phyloP scores from a whole-genome alignment of 2,113 vertebrate genomes.

The Procavia capensis region DNA sequence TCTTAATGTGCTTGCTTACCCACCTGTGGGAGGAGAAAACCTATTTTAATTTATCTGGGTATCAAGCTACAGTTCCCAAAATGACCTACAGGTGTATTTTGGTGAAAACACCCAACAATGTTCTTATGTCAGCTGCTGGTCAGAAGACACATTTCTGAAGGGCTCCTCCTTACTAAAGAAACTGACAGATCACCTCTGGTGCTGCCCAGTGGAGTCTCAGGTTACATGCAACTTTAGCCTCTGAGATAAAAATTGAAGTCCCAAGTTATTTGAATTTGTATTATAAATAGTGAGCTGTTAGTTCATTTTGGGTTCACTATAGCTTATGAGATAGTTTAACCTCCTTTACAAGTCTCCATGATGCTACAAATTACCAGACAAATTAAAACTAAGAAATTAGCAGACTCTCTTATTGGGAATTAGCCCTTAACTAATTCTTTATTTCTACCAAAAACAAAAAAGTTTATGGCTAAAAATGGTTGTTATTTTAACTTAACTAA shows the following conservation, averaged over 20 bases:
- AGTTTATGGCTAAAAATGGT: conserved; percentile 13
- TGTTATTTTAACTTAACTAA: conserved; percentile 34
- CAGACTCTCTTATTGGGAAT: background rate
- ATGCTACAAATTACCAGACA: conserved; percentile 5
- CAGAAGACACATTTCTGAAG: background rate
- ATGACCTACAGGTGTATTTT: background rate
- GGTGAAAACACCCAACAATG: background rate
- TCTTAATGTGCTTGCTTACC: conserved; percentile 99
- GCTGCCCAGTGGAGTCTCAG: background rate
- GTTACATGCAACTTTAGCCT: background rate
- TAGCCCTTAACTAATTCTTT: background rate
- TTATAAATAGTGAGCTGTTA: conserved; percentile 23
- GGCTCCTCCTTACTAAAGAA: background rate
- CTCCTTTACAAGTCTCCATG: background rate
- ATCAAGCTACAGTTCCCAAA: background rate
- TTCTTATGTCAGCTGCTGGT: background rate
- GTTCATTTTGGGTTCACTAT: conserved; percentile 1
- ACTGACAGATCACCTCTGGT: background rate
- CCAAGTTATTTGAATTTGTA: conserved; percentile 32
- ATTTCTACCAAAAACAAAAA: conserved; percentile 8
- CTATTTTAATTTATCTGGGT: background rate
- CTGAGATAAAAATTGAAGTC: background rate
- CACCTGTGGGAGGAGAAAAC: conserved; percentile 89
- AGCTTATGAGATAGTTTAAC: conserved; percentile 19
- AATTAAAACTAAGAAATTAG: conserved; percentile 48